Evolutionary conservation across 1,140 invertebrate genomes (phyloP).

Genomic region (Yoshiicerus persimilis): DNA sequence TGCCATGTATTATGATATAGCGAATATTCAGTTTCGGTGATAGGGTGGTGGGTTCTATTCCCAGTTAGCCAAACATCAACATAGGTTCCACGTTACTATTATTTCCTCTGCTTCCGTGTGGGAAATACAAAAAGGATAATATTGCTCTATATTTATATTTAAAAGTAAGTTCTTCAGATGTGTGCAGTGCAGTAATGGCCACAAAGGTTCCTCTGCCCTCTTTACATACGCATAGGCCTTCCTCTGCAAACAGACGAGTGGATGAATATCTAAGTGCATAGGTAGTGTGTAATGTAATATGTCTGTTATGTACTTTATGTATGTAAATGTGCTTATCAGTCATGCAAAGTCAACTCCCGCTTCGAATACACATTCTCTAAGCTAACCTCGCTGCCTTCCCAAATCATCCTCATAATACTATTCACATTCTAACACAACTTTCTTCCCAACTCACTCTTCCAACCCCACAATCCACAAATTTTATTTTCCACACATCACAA

Average conservation of each 20-base stretch:
- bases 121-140: too few species aligned
- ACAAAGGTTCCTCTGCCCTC: neutral
- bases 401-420: neutral
- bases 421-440: too few species aligned
- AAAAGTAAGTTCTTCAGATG: neutral
- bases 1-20: neutral
- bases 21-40: neutral
- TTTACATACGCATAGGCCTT: neutral
- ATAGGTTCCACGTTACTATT: too few species aligned
- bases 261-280: neutral
- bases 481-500: too few species aligned
- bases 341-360: neutral
- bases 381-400: neutral
- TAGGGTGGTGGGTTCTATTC: too few species aligned
- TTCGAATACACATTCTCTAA: neutral
- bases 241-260: neutral
- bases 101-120: too few species aligned
- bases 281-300: neutral
- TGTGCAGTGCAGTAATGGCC: too few species aligned
- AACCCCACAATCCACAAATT: too few species aligned
- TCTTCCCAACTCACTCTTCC: too few species aligned
- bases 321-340: slow-evolving; percentile 12
- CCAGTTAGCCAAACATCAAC: too few species aligned
- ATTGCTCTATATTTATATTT: neutral
- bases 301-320: slow-evolving; percentile 12